These are phyloP conservation scores for Malacoctenus gilli DNA, from an alignment of 2,797 vertebrate species.

Conservation along the genomic window DNA sequence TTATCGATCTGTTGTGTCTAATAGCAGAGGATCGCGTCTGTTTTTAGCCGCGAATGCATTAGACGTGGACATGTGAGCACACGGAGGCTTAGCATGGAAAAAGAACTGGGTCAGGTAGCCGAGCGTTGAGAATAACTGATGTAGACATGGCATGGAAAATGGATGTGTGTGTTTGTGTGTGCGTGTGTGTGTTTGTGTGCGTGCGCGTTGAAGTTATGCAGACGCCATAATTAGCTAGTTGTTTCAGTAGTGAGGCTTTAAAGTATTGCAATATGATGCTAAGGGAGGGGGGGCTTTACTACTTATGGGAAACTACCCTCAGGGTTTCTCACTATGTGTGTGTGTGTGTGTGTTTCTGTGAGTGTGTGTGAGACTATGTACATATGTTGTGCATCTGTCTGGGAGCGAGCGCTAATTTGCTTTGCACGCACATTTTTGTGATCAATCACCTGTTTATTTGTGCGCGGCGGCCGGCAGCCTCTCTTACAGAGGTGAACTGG, in stretches of 20 bases:
- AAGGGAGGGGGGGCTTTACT: conserved; percentile 20
- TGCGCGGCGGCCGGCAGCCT: conserved; percentile 25
- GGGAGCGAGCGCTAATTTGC: no score
- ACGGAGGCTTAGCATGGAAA: conserved; percentile 36
- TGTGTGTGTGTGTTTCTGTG: conserved; percentile 2
- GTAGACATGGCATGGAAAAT: conserved; percentile 70
- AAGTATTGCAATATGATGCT: conserved; percentile 68
- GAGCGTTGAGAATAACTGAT: conserved; percentile 45
- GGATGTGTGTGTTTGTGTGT: conserved; percentile 25
- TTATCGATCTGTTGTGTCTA: conserved; percentile 10
- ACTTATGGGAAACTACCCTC: conserved; percentile 56
- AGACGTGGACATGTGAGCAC: conserved; percentile 31
- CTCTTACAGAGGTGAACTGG: no score
- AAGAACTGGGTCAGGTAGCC: conserved; percentile 58
- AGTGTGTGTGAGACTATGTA: conserved; percentile 13
- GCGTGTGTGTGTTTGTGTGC: conserved; percentile 2
- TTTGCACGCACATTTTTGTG: conserved; percentile 43
- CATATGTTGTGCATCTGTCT: no score
- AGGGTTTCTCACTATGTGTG: conserved; percentile 15
- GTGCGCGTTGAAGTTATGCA: conserved; percentile 56
- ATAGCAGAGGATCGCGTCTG: background rate
- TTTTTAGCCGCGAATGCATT: conserved; percentile 50
- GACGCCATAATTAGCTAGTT: conserved; percentile 71
- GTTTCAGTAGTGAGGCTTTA: conserved; percentile 65
- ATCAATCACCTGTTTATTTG: conserved; percentile 53